phyloP scores from a whole-genome alignment of 2,797 vertebrate species.

The Manis javanica region DNA sequence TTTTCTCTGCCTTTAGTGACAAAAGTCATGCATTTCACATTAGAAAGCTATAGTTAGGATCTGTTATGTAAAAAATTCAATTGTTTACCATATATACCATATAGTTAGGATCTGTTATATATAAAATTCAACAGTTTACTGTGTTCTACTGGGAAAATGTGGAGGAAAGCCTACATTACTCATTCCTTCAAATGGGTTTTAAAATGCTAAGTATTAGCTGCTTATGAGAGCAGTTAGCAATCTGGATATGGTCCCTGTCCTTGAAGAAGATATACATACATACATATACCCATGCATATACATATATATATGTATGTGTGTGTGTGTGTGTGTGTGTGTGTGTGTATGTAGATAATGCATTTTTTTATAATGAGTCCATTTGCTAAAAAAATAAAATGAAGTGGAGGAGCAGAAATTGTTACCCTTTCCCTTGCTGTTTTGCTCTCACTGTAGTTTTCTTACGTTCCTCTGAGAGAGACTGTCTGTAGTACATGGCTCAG shows the following conservation, averaged over 20 bases:
- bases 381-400: neutral
- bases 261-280: neutral
- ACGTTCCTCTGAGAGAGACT: neutral
- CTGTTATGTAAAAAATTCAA: neutral
- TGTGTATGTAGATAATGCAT: too few relatives aligned
- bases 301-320: too few relatives aligned
- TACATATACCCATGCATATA: too few relatives aligned
- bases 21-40: conserved; percentile 37
- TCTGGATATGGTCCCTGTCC: neutral
- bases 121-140: neutral
- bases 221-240: neutral
- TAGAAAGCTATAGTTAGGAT: conserved; percentile 25
- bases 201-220: neutral
- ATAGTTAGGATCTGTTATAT: neutral
- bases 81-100: neutral
- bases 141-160: neutral
- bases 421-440: neutral
- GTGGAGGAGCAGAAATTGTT: neutral
- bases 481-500: too few relatives aligned
- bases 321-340: too few relatives aligned
- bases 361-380: neutral
- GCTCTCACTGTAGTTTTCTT: neutral
- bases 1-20: neutral
- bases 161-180: neutral
- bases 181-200: neutral